phyloP scores from a whole-genome alignment of 92 coral and sea anemone genomes.

The Phenganax subtilis region DNA sequence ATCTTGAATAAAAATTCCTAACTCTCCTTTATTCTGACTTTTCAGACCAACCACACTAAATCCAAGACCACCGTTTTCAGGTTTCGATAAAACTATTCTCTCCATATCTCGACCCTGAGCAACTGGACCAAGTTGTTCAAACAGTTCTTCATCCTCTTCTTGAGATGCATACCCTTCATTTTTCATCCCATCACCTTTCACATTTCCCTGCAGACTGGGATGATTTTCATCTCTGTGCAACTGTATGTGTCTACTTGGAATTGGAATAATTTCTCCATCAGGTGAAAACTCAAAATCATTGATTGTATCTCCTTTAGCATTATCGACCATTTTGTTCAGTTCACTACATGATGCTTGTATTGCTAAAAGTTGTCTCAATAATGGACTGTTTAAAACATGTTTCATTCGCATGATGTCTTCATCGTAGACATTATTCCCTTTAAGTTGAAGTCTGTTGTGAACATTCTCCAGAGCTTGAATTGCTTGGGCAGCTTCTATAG shows the following conservation, averaged over 20 bases:
- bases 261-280: constrained; percentile 80
- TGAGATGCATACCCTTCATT: background rate
- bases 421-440: constrained; percentile 66
- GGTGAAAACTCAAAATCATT: constrained; percentile 88
- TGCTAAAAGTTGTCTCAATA: constrained; percentile 72
- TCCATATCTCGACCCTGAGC: constrained; percentile 93
- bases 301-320: constrained; percentile 54
- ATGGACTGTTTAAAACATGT: constrained; percentile 85
- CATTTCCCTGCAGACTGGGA: constrained; percentile 26
- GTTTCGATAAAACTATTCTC: constrained; percentile 77
- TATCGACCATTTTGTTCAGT: constrained; percentile 60
- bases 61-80: constrained; percentile 88
- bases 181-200: background rate
- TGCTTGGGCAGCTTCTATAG: constrained; percentile 74
- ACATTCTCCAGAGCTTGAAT: constrained; percentile 78
- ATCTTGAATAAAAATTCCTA: constrained; percentile 94
- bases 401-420: constrained; percentile 80
- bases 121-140: constrained; percentile 64
- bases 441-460: constrained; percentile 67
- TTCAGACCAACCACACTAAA: constrained; percentile 98
- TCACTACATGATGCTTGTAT: constrained; percentile 83
- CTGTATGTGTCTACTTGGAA: constrained; percentile 37
- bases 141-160: constrained; percentile 57
- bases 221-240: background rate
- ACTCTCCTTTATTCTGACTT: constrained; percentile 94